Percentiles rank a stretch among this genome's conserved stretches.
Evolutionary conservation across 2,888 invertebrate species (phyloP).

Genomic region (Mystacides longicornis): DNA sequence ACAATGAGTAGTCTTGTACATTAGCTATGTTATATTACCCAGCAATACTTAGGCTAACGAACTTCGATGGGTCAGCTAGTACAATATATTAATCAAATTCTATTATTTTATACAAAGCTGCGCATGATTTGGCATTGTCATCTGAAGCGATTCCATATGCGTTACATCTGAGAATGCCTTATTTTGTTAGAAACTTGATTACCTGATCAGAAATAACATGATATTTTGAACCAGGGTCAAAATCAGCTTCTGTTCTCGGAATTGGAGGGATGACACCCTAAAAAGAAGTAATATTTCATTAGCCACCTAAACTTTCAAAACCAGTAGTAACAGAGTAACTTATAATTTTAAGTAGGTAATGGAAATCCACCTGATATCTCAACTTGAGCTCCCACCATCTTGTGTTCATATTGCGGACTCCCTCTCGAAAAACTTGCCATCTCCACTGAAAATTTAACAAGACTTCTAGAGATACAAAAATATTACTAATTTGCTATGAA

Average conservation of each 20-base stretch:
- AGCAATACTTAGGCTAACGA: too few species aligned
- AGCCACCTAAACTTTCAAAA: too few species aligned
- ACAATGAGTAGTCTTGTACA: neutral
- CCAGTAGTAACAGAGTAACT: too few species aligned
- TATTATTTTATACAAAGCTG: too few species aligned
- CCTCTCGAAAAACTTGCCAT: conserved; percentile 71
- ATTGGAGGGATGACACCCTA: conserved; percentile 69
- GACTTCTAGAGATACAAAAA: too few species aligned
- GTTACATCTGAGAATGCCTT: too few species aligned
- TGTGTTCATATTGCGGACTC: conserved; percentile 62
- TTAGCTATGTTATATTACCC: too few species aligned
- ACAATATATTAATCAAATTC: neutral
- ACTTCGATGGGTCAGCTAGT: neutral
- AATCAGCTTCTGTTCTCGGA: conserved; percentile 62
- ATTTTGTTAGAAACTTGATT: too few species aligned
- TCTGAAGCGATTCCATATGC: too few species aligned
- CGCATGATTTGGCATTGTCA: too few species aligned
- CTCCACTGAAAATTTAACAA: conserved; percentile 58
- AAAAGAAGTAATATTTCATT: conserved; percentile 23
- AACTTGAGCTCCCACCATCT: conserved; percentile 71
- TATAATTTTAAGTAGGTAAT: too few species aligned
- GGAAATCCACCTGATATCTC: conserved; percentile 54
- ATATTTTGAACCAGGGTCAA: conserved; percentile 78
- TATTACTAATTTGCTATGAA: too few species aligned
- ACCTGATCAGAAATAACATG: conserved; percentile 69